A percentile compares a stretch with the other conserved stretches of the same genome.
phyloP scores from a whole-genome alignment of 2,888 invertebrate genomes.

The Eulithis prunata region DNA sequence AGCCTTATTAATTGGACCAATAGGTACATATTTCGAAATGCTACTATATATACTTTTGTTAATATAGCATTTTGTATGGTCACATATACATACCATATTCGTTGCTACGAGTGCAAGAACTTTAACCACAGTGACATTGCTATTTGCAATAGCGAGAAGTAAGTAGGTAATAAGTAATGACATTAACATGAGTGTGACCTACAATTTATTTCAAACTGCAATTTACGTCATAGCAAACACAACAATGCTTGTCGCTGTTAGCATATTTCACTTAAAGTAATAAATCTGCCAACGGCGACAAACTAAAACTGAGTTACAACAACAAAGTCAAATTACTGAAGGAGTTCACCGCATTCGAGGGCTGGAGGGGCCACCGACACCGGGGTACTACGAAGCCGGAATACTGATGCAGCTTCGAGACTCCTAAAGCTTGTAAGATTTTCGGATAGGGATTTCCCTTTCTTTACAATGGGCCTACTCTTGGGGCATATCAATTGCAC shows the following conservation, averaged over 20 bases:
- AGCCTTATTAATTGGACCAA: not conserved
- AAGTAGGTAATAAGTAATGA: no score
- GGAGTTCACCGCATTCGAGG: conserved; percentile 76
- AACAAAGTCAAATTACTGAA: conserved; percentile 84
- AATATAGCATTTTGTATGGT: no score
- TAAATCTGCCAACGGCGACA: conserved; percentile 80
- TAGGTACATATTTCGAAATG: no score
- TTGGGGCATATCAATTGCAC: conserved; percentile 84
- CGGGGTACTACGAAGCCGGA: conserved; percentile 63
- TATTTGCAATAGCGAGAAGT: no score
- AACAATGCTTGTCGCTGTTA: conserved; percentile 59
- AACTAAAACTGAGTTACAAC: conserved; percentile 83
- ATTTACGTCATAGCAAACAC: conserved; percentile 26
- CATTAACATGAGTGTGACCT: not conserved
- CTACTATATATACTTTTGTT: no score
- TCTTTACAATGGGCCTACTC: conserved; percentile 84
- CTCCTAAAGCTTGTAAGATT: conserved; percentile 81
- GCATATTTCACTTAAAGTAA: conserved; percentile 75
- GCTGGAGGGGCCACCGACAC: conserved; percentile 69
- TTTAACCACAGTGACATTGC: no score
- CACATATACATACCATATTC: no score
- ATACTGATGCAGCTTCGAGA: conserved; percentile 75
- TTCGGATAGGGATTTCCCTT: conserved; percentile 84
- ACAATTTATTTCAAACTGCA: conserved; percentile 7
- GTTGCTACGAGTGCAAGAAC: no score